Conservation (phyloP, 2,113 vertebrate genomes). For the Brienomyrus longianalis region DNA sequence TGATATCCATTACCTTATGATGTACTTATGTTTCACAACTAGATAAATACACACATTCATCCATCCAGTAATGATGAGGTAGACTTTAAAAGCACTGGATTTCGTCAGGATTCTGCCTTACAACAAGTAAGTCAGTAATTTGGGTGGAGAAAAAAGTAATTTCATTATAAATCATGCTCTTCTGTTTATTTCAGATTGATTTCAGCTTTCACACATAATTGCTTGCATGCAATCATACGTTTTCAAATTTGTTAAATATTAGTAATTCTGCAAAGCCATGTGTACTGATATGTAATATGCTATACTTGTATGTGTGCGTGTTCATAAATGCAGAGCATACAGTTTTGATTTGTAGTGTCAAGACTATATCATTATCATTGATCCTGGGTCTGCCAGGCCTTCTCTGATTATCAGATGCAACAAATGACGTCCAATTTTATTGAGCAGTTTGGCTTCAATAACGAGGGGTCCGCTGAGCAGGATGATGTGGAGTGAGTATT, state of each 20-base stretch:
- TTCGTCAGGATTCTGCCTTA: slow-evolving; percentile 94
- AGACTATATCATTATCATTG: slow-evolving; percentile 96
- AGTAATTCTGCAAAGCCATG: background rate
- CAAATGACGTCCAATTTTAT: slow-evolving; percentile 99
- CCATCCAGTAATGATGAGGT: slow-evolving; percentile 97
- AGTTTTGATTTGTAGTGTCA: slow-evolving; percentile 49
- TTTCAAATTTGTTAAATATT: background rate
- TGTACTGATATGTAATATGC: background rate
- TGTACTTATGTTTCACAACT: slow-evolving; percentile 25
- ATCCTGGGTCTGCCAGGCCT: slow-evolving; percentile 99
- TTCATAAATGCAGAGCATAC: background rate
- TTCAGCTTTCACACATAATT: background rate
- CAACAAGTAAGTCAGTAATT: slow-evolving; percentile 82
- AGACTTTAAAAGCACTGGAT: slow-evolving; percentile 94
- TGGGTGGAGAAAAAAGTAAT: background rate
- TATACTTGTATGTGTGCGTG: background rate
- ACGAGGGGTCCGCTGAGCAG: slow-evolving; percentile 99
- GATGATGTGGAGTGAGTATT: slow-evolving; percentile 99
- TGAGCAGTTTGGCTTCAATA: slow-evolving; percentile 99
- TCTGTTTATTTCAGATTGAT: background rate
- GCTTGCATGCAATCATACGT: background rate
- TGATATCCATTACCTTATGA: background rate
- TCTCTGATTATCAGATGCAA: slow-evolving; percentile 99
- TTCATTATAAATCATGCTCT: background rate
- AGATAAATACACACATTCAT: slow-evolving; percentile 97